Conservation (phyloP, 2,888 invertebrate species). For the Ptilodon capucinus region DNA sequence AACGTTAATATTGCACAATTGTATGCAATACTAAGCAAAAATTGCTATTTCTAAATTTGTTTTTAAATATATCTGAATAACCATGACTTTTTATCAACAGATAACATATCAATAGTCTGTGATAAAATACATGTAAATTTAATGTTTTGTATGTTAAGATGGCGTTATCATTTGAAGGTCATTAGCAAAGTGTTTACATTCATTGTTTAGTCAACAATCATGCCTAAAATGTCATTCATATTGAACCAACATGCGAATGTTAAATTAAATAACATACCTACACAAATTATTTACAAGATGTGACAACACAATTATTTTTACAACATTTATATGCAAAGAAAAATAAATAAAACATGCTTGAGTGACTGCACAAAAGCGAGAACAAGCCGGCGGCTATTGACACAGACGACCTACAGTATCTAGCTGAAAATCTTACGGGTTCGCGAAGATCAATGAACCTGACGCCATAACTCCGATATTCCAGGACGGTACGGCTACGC, state of each 20-base stretch:
- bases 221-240: constrained; percentile 1
- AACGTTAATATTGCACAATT: background rate
- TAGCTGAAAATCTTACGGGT: constrained; percentile 64
- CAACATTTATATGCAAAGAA: constrained; percentile 18
- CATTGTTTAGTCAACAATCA: constrained; percentile 24
- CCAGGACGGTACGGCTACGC: constrained; percentile 41
- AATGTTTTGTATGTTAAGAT: constrained; percentile 1
- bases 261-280: background rate
- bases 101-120: constrained; percentile 7
- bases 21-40: no score
- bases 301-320: background rate
- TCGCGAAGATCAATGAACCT: constrained; percentile 62
- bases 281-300: constrained; percentile 8
- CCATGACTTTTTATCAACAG: background rate
- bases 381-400: constrained; percentile 45
- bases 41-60: no score
- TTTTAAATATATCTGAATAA: background rate
- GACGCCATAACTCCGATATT: constrained; percentile 55
- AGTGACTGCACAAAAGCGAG: constrained; percentile 41
- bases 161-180: constrained; percentile 19
- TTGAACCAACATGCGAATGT: background rate
- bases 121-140: constrained; percentile 14
- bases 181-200: constrained; percentile 22
- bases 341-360: constrained; percentile 29
- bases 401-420: constrained; percentile 45